phyloP scores from a whole-genome alignment of 2,797 vertebrate species.

The Oceanodroma leucorhoa region DNA sequence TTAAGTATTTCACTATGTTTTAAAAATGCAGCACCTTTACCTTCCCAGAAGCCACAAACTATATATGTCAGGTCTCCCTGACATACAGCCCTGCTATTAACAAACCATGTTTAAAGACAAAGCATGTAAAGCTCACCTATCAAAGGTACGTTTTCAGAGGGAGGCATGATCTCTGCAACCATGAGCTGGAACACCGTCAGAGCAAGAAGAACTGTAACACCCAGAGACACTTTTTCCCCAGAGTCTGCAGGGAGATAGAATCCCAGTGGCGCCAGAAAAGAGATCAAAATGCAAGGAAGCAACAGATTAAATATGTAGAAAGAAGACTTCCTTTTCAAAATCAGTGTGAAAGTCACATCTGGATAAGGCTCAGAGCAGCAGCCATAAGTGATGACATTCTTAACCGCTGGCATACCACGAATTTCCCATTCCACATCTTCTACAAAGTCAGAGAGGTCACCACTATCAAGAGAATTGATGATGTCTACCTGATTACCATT shows the following conservation, averaged over 20 bases:
- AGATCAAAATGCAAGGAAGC: conserved; percentile 95
- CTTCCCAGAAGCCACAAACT: not conserved
- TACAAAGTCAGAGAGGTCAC: conserved; percentile 93
- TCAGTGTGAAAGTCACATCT: conserved; percentile 92
- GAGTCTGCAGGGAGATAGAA: conserved; percentile 97
- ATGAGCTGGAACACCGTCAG: conserved; percentile 96
- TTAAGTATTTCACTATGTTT: not conserved
- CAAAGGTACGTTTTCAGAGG: conserved; percentile 93
- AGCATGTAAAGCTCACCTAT: conserved; percentile 82
- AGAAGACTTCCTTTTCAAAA: conserved; percentile 92
- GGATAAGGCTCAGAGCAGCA: conserved; percentile 98
- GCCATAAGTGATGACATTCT: conserved; percentile 92
- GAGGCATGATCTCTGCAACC: conserved; percentile 99
- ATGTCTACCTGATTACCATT: conserved; percentile 98
- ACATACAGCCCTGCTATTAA: not conserved
- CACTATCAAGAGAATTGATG: conserved; percentile 85
- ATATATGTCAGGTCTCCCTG: not conserved
- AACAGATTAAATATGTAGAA: conserved; percentile 97
- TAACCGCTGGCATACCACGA: conserved; percentile 93
- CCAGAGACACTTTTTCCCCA: conserved; percentile 95
- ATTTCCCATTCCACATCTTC: conserved; percentile 98
- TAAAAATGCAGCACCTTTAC: not conserved
- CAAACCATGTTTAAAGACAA: not conserved
- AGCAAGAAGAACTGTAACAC: conserved; percentile 93
- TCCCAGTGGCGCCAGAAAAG: conserved; percentile 92